Conservation (phyloP, 2,797 vertebrate species). For the Argyrosomus regius region DNA sequence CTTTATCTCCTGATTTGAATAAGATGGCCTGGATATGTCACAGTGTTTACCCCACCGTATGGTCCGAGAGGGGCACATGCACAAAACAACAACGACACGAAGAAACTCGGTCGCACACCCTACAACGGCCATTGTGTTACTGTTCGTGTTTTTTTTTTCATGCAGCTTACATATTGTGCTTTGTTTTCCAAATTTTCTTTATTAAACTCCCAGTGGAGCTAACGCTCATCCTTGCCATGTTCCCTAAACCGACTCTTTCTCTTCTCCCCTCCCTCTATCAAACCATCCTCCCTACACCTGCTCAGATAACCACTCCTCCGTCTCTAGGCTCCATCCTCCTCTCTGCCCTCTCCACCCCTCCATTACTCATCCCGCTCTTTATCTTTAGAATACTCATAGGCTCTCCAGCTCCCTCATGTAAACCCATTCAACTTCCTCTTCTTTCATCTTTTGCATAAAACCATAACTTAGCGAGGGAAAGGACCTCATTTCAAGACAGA, state of each 20-base stretch:
- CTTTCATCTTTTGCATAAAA: conserved; percentile 79
- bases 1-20: conserved; percentile 98
- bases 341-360: conserved; percentile 67
- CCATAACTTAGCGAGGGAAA: conserved; percentile 63
- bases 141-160: conserved; percentile 44
- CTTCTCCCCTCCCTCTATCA: conserved; percentile 53
- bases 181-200: conserved; percentile 71
- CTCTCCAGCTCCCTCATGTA: conserved; percentile 67
- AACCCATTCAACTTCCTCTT: conserved; percentile 78
- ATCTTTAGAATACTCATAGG: conserved; percentile 72
- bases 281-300: conserved; percentile 74
- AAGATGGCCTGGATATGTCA: conserved; percentile 99
- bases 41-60: conserved; percentile 90
- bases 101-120: conserved; percentile 51
- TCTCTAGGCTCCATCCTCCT: conserved; percentile 72
- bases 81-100: conserved; percentile 81
- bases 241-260: conserved; percentile 46
- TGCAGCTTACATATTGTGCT: conserved; percentile 60
- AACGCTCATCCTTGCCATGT: conserved; percentile 64
- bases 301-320: conserved; percentile 75
- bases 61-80: conserved; percentile 75
- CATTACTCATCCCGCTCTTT: conserved; percentile 75
- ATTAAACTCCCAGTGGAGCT: conserved; percentile 60
- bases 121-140: conserved; percentile 69
- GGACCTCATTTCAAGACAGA: conserved; percentile 52